These are phyloP conservation scores for Apostichopus japonicus DNA, from an alignment of 35 echinoderm and acorn worm species.

Conservation along the genomic window DNA sequence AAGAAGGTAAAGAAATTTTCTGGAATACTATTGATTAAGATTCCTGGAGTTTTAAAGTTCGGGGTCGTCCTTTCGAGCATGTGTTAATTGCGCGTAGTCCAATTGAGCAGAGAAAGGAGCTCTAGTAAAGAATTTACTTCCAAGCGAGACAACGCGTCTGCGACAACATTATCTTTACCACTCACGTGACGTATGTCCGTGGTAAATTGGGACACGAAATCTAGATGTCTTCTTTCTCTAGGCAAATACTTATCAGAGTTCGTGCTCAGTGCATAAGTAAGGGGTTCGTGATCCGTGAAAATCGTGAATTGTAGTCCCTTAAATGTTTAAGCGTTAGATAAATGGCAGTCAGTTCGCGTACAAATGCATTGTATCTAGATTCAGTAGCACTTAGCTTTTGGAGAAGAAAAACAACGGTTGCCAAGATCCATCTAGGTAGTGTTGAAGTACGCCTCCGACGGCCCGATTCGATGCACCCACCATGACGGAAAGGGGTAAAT, in stretches of 20 bases:
- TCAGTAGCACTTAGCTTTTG: neutral
- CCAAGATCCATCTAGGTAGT: neutral
- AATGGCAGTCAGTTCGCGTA: conserved; percentile 29
- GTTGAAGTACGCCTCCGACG: conserved; percentile 56
- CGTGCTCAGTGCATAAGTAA: too few species aligned
- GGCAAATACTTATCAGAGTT: too few species aligned
- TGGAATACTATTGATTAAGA: neutral
- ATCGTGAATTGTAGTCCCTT: too few species aligned
- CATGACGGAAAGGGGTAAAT: neutral
- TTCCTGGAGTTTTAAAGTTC: neutral
- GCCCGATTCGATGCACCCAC: conserved; percentile 36
- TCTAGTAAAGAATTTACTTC: neutral
- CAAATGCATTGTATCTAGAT: conserved; percentile 19
- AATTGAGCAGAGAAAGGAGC: neutral
- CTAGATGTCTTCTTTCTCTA: too few species aligned
- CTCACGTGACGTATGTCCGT: too few species aligned
- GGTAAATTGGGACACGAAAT: too few species aligned
- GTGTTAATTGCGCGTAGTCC: neutral
- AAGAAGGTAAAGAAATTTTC: neutral
- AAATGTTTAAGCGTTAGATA: neutral
- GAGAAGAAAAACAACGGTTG: conserved; percentile 59
- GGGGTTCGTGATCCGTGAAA: too few species aligned
- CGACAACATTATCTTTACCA: neutral
- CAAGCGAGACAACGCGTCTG: neutral
- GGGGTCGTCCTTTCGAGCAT: neutral